Percentiles rank a stretch among this genome's conserved stretches.
These are phyloP conservation scores for Kradibia gibbosae DNA, from an alignment of 1,140 invertebrate genomes.

Conservation along the genomic window DNA sequence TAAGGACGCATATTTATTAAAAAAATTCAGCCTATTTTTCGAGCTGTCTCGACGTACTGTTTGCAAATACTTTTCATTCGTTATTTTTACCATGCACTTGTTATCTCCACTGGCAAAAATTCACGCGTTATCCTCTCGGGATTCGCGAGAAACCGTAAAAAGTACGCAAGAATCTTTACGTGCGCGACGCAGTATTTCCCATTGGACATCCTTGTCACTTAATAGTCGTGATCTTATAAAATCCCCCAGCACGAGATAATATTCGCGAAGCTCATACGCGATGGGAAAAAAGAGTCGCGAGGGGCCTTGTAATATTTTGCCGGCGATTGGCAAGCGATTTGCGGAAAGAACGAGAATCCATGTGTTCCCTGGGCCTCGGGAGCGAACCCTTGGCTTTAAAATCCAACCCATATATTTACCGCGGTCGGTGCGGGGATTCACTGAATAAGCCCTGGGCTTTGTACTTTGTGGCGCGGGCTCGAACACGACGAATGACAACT, in stretches of 20 bases:
- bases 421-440: not conserved
- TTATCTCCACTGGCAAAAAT: not conserved
- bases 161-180: not conserved
- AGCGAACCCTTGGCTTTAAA: conserved; percentile 5
- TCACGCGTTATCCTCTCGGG: no score
- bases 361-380: no score
- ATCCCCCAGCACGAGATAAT: not conserved
- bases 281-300: no score
- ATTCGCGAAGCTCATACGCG: not conserved
- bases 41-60: not conserved
- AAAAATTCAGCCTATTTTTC: not conserved
- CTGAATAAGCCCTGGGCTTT: conserved; percentile 10
- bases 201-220: not conserved
- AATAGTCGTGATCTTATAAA: not conserved
- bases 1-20: not conserved
- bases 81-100: not conserved
- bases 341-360: not conserved
- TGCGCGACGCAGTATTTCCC: not conserved
- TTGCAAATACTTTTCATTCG: not conserved
- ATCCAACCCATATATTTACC: not conserved
- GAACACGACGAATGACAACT: not conserved
- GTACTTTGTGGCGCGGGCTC: conserved; percentile 10
- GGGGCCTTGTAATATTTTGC: not conserved
- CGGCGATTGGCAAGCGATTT: not conserved
- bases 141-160: not conserved